Evolutionary conservation across 1,140 invertebrate genomes (phyloP), one percentile per base, ranked within the genome.

Genomic region (Drosophila ogumai): DNA sequence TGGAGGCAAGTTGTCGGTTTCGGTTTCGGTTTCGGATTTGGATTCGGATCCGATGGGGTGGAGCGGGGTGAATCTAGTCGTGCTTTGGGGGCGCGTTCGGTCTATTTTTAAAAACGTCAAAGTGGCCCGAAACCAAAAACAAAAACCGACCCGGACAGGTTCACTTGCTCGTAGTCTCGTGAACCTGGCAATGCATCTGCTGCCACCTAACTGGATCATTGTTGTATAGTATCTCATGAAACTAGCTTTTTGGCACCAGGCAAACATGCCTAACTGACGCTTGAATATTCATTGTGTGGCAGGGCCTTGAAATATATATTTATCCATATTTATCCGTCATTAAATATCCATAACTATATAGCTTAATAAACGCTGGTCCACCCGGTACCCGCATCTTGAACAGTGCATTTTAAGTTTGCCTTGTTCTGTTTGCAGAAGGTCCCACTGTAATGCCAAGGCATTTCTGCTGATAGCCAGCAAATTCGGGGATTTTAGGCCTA

Each of bases 71-170:
- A 10, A 12, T 56, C 5, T 25, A 10, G 72, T 66, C 44, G 61
- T 78, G 80, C 69, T 82, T 86, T 79, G 85, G 74, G 86, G 68
- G 75, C 52, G 68, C 57, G 75, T 77, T 78, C 65, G 6, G 54
- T 78, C 64, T 78, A 78, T 78, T 61, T 65, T 69, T 72, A 74
- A 65, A 72, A 69, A 54, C 55, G 73, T 44, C 56, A 63, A 66
- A 76, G 68, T 65, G 56, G 52, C 61, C 63, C 66, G 52, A 76
- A 54, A 55, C 56, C 46, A 49, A 64, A 59, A 58, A 57, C 43
- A 47, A 47, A 8, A 67, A 59, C 55, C 50, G 38, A 50, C 40
- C 19, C 49, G 13, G 52, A 36, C 52, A 52, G 52, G 55, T 76
- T 52, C 34, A 66, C 28, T 54, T 55, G 55, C 46, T 55, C 3